Conservation (phyloP, 2,888 invertebrate genomes). For the Callimorpha dominula region DNA sequence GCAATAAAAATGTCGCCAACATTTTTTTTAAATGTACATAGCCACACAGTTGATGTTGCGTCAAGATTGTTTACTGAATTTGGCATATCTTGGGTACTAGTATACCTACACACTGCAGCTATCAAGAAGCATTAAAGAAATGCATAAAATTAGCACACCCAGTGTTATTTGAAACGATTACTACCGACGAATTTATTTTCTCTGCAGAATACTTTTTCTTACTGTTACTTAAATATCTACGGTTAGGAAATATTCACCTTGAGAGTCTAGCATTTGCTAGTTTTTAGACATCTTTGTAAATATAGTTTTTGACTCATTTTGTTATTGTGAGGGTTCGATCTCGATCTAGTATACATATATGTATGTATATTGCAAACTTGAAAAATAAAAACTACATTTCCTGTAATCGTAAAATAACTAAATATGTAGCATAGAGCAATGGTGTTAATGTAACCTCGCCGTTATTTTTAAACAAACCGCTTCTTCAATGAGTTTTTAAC, state of each 20-base stretch:
- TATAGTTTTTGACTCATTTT: too few relatives aligned
- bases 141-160: not conserved
- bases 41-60: not conserved
- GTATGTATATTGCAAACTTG: too few relatives aligned
- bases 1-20: too few relatives aligned
- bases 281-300: not conserved
- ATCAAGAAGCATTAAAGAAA: not conserved
- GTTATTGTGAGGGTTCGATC: too few relatives aligned
- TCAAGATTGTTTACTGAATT: not conserved
- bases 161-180: not conserved
- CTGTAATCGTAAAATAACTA: not conserved
- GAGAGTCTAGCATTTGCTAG: slow-evolving; percentile 6
- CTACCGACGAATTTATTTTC: not conserved
- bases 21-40: too few relatives aligned
- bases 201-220: not conserved
- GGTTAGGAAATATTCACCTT: slow-evolving; percentile 10
- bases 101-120: not conserved
- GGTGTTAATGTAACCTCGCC: not conserved
- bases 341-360: too few relatives aligned
- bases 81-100: not conserved
- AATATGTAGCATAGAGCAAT: not conserved
- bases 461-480: slow-evolving; percentile 18
- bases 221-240: slow-evolving; percentile 11
- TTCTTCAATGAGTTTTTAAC: slow-evolving; percentile 38
- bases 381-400: too few relatives aligned